Evolutionary conservation across 2,888 invertebrate genomes (phyloP).

Genomic region (Prostheceraeus crozeri): DNA sequence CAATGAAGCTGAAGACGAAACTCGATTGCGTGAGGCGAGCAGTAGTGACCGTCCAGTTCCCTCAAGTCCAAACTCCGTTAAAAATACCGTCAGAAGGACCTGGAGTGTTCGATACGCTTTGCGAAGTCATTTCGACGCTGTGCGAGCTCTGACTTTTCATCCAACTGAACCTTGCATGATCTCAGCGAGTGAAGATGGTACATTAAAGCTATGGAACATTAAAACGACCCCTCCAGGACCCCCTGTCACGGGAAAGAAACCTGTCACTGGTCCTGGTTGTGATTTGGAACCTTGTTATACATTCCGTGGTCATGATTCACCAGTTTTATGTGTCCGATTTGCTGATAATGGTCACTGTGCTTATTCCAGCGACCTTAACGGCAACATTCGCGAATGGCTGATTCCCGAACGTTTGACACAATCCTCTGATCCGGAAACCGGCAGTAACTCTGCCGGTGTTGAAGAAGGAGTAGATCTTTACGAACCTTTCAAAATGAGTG

Average conservation of each 20-base stretch:
- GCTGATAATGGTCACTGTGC: slow-evolving; percentile 25
- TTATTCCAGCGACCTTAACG: slow-evolving; percentile 87
- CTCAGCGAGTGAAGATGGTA: slow-evolving; percentile 96
- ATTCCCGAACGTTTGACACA: slow-evolving; percentile 75
- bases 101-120: slow-evolving; percentile 77
- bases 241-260: slow-evolving; percentile 13
- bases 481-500: too few relatives aligned
- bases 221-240: slow-evolving; percentile 53
- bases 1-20: slow-evolving; percentile 78
- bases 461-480: too few relatives aligned
- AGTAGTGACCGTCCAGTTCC: slow-evolving; percentile 6
- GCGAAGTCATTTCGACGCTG: slow-evolving; percentile 59
- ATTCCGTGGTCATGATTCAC: slow-evolving; percentile 83
- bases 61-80: background rate
- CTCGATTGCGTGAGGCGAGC: background rate
- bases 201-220: slow-evolving; percentile 95
- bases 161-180: slow-evolving; percentile 89
- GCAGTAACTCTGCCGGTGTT: too few relatives aligned
- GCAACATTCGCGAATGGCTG: slow-evolving; percentile 90
- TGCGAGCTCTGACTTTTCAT: slow-evolving; percentile 58
- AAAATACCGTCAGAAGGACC: slow-evolving; percentile 47
- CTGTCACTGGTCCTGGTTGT: slow-evolving; percentile 55
- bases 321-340: slow-evolving; percentile 66
- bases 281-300: slow-evolving; percentile 98
- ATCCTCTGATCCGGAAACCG: too few relatives aligned